Conservation (phyloP, 2,797 vertebrate genomes). For the Melanotaenia pygmaea region DNA sequence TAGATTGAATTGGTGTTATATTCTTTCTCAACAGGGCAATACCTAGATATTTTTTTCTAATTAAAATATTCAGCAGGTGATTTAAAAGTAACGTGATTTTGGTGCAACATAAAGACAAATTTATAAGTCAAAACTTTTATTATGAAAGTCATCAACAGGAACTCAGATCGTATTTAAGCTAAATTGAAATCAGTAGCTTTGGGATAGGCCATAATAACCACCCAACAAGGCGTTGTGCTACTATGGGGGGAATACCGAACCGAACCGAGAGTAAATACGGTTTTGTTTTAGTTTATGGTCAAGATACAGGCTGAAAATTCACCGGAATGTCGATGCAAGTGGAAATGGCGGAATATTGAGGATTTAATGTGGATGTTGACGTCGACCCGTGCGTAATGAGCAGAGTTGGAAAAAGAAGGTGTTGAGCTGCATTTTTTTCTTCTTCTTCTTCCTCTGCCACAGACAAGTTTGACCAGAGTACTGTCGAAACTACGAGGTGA, state of each 20-base stretch:
- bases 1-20: fast-evolving
- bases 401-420: constrained; percentile 83
- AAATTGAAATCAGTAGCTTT: constrained; percentile 41
- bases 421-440: constrained; percentile 77
- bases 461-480: constrained; percentile 78
- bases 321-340: constrained; percentile 70
- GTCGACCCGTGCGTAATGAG: constrained; percentile 81
- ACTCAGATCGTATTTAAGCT: fast-evolving
- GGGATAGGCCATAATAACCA: constrained; percentile 82
- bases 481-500: constrained; percentile 55
- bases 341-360: constrained; percentile 22
- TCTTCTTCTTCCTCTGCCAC: constrained; percentile 56
- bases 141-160: constrained; percentile 53
- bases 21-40: fast-evolving
- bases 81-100: background rate
- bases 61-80: background rate
- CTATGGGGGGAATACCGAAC: constrained; percentile 73
- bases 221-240: constrained; percentile 77
- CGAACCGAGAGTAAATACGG: constrained; percentile 62
- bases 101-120: fast-evolving
- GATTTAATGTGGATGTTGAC: constrained; percentile 63
- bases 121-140: background rate
- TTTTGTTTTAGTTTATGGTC: constrained; percentile 53
- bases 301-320: constrained; percentile 34
- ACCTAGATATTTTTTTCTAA: background rate